Evolutionary conservation across 2,888 invertebrate species (phyloP).

Genomic region (Bellardia pandia): DNA sequence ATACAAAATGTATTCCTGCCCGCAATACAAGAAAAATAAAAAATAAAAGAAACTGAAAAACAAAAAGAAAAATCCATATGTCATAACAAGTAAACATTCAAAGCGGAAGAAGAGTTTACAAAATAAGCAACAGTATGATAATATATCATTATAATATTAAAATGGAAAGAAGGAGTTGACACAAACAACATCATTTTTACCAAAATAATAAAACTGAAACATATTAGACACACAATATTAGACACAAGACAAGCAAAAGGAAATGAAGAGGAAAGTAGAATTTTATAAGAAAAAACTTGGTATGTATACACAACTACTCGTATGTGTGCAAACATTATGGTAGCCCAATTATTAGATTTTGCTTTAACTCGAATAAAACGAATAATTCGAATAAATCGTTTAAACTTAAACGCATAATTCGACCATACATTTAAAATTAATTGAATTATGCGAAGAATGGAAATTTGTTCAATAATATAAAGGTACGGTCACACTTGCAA

Average conservation of each 20-base stretch:
- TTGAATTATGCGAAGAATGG: too few relatives aligned
- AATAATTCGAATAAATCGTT: too few relatives aligned
- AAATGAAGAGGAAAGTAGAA: background rate
- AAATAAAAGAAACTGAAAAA: background rate
- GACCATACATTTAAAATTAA: too few relatives aligned
- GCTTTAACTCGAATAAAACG: too few relatives aligned
- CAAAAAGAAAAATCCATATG: constrained; percentile 39
- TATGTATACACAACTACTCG: too few relatives aligned
- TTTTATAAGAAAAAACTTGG: background rate
- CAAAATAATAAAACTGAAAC: background rate
- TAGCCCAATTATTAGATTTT: too few relatives aligned
- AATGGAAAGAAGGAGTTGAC: constrained; percentile 52
- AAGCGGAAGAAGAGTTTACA: constrained; percentile 24
- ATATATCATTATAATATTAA: constrained; percentile 54
- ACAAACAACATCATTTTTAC: constrained; percentile 48
- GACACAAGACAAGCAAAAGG: background rate
- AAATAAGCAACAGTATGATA: constrained; percentile 63
- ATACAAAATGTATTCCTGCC: constrained; percentile 20
- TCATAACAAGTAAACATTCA: constrained; percentile 17
- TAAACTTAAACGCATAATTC: too few relatives aligned
- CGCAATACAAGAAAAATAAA: constrained; percentile 13
- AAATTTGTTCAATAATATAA: too few relatives aligned
- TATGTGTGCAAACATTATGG: too few relatives aligned
- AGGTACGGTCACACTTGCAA: too few relatives aligned
- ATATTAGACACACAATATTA: background rate